These are phyloP conservation scores for Meloe dianella DNA, from an alignment of 2,888 invertebrate genomes.

Conservation along the genomic window DNA sequence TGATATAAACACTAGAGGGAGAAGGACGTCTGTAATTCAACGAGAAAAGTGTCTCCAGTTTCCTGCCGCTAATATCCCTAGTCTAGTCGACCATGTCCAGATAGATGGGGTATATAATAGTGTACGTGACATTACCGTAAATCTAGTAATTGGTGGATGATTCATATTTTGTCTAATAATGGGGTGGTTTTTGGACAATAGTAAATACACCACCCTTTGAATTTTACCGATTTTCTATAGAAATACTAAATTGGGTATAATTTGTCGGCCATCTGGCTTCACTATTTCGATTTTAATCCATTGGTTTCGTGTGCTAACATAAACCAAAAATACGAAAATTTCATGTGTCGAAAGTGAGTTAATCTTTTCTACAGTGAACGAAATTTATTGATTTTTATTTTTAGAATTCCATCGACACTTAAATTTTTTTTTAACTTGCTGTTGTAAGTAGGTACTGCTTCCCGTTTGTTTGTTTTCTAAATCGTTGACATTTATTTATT, in stretches of 20 bases:
- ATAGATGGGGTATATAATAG: background rate
- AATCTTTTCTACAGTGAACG: background rate
- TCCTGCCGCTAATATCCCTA: too few species aligned
- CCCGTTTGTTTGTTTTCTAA: too few species aligned
- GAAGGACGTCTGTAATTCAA: too few species aligned
- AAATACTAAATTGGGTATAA: background rate
- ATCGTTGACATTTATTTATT: too few species aligned
- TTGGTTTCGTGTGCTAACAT: background rate
- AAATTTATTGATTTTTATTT: background rate
- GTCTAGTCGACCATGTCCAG: background rate
- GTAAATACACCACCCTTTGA: background rate
- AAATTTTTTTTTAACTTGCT: too few species aligned
- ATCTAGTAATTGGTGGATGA: background rate
- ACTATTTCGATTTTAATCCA: background rate
- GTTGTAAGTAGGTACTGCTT: too few species aligned
- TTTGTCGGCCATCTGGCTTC: background rate
- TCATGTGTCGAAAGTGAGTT: background rate
- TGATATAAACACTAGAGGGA: too few species aligned
- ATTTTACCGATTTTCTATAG: background rate
- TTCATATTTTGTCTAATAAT: background rate
- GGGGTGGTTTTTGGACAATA: background rate
- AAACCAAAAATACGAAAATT: background rate
- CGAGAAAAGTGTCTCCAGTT: too few species aligned
- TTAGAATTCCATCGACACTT: background rate
- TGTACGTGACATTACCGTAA: background rate